Conservation (phyloP, 1,140 invertebrate species). For the Mya arenaria region DNA sequence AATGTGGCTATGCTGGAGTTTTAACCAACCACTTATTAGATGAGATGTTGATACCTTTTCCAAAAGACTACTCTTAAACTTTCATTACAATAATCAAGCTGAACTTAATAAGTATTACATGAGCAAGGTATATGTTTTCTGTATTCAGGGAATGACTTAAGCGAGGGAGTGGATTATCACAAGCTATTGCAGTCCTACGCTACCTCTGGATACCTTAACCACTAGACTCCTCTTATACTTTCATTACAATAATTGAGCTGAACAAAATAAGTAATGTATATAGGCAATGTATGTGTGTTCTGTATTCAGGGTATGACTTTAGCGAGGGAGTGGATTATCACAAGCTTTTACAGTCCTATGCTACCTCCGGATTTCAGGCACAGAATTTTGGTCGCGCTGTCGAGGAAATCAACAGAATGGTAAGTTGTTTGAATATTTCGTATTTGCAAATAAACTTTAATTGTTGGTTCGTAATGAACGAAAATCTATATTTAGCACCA, state of each 20-base stretch:
- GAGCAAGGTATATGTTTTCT: background rate
- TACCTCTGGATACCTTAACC: no score
- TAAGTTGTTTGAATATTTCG: slow-evolving; percentile 82
- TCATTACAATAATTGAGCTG: background rate
- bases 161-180: background rate
- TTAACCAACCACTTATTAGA: no score
- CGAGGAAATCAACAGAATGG: slow-evolving; percentile 96
- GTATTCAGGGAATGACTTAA: background rate
- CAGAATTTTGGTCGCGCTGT: slow-evolving; percentile 96
- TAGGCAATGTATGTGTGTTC: background rate
- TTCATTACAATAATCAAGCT: no score
- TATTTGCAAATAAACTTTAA: no score
- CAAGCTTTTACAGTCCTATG: slow-evolving; percentile 90
- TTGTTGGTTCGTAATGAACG: no score
- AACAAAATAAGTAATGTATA: background rate
- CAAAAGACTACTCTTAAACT: no score
- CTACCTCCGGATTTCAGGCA: slow-evolving; percentile 96
- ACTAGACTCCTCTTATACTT: no score
- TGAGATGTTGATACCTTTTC: no score
- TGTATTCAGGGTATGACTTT: slow-evolving; percentile 89
- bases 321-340: slow-evolving; percentile 95
- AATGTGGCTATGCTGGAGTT: no score
- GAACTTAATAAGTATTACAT: background rate
- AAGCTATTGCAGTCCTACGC: no score
- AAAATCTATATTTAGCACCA: no score